phyloP scores from a whole-genome alignment of 1,140 invertebrate genomes.

The Diachasma alloeum region DNA sequence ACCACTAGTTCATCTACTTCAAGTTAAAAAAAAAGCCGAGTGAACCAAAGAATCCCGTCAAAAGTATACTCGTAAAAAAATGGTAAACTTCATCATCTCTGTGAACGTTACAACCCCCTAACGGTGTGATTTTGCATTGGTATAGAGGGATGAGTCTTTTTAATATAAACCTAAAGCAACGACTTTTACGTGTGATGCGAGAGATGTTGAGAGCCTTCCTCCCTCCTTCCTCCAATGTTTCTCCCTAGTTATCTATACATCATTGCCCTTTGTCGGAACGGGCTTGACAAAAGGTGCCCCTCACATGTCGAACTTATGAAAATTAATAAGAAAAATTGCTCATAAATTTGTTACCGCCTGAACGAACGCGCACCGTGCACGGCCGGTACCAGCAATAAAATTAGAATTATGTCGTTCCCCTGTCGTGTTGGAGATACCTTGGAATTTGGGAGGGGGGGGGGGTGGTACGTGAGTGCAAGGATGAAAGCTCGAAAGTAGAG shows the following conservation, averaged over 20 bases:
- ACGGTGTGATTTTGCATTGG: constrained; percentile 4
- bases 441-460: not conserved
- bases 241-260: not conserved
- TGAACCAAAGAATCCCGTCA: constrained; percentile 24
- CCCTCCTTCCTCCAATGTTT: not conserved
- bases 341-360: constrained; percentile 57
- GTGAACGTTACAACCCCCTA: not conserved
- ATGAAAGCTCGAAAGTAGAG: not conserved
- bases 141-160: constrained; percentile 1
- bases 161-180: not conserved
- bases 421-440: not conserved
- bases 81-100: constrained; percentile 26
- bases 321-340: constrained; percentile 67
- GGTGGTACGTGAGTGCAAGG: not conserved
- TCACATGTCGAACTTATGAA: constrained; percentile 65
- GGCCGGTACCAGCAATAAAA: constrained; percentile 59
- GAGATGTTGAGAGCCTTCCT: not conserved
- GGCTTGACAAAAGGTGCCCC: constrained; percentile 16
- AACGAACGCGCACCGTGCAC: constrained; percentile 28
- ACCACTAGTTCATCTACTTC: not conserved
- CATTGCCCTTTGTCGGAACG: not conserved
- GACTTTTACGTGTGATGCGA: not conserved
- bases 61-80: constrained; percentile 53
- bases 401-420: constrained; percentile 60
- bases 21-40: constrained; percentile 16